Evolutionary conservation across 2,113 vertebrate genomes (phyloP), one percentile per base, ranked within the genome.

Genomic region (Rana temporaria): DNA sequence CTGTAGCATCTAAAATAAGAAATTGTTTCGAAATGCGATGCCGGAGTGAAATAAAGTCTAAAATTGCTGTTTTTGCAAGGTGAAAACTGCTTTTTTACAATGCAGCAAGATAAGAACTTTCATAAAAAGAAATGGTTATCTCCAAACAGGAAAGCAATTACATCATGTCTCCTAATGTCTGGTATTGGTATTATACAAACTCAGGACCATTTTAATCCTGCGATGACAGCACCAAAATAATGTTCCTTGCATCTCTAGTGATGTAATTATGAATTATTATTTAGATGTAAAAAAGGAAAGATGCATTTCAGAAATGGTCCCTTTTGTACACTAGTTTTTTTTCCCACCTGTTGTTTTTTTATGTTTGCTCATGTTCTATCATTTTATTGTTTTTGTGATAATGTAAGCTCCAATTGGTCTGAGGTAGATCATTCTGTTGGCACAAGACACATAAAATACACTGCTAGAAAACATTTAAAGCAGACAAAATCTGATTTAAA

Each of bases 1-100:
- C 72, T 75, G 57, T 75, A 75, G 72, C 56, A 75, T 75, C 56
- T 38, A 60, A 57, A 62, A 42, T 62, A 62, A 60, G 57, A 60
- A 75, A 75, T 22, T 7, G 19, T 59, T 74, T 14, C 6, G 56
- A 75, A 75, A 62, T 75, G 72, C 12, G 12, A 34, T 60, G 19
- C 72, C 32, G 2, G 55, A 60, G 72, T 60, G 72, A 60, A 59
- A 75, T 75, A 75, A 75, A 19, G 59, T 75, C 72, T 38, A 75
- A 75, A 60, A 75, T 75, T 75, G 72, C 72, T 75, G 59, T 57
- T 75, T 75, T 75, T 75, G 72, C 72, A 60, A 60, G 56, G 56
- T 60, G 56, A 75, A 48, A 75, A 60, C 6, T 8, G 72, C n/a
- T 42, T 75, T 59, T 60, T 42, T 60, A 60, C 56, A 75, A 75